These are phyloP conservation scores for Pollenia amentaria DNA, from an alignment of 2,888 invertebrate species.

Conservation along the genomic window DNA sequence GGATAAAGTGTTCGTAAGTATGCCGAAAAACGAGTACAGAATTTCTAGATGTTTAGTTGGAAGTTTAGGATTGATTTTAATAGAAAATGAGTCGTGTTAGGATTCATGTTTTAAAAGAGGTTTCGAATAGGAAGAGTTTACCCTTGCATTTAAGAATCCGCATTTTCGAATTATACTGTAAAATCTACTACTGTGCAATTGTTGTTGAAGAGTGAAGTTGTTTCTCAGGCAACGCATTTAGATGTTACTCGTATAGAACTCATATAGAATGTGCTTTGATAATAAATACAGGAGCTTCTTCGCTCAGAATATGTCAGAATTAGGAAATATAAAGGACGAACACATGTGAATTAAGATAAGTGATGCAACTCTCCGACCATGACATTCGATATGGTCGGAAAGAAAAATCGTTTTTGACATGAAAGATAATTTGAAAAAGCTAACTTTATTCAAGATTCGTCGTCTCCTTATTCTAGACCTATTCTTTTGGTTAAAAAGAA, in stretches of 20 bases:
- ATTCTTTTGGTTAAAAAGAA: conserved; percentile 29
- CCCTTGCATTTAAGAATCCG: neutral
- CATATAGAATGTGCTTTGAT: neutral
- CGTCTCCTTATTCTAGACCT: conserved; percentile 17
- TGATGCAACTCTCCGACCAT: too few species aligned
- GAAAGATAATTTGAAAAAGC: neutral
- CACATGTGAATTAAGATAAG: neutral
- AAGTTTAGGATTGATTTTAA: neutral
- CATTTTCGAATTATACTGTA: neutral
- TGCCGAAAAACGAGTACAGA: conserved; percentile 2
- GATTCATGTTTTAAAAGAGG: conserved; percentile 2
- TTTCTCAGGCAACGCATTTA: neutral
- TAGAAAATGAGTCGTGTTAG: neutral
- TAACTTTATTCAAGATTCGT: conserved; percentile 19
- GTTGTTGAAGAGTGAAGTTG: conserved; percentile 17
- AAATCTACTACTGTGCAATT: neutral
- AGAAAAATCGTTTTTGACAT: neutral
- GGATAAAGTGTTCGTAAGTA: neutral
- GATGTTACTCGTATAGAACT: too few species aligned
- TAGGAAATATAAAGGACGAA: conserved; percentile 10
- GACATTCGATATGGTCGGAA: neutral
- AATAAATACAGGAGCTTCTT: conserved; percentile 11
- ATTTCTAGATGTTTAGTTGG: neutral
- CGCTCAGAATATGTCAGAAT: conserved; percentile 2
- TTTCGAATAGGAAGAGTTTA: conserved; percentile 2